Evolutionary conservation across 2,797 vertebrate genomes (phyloP).

Genomic region (Danio kyathit): DNA sequence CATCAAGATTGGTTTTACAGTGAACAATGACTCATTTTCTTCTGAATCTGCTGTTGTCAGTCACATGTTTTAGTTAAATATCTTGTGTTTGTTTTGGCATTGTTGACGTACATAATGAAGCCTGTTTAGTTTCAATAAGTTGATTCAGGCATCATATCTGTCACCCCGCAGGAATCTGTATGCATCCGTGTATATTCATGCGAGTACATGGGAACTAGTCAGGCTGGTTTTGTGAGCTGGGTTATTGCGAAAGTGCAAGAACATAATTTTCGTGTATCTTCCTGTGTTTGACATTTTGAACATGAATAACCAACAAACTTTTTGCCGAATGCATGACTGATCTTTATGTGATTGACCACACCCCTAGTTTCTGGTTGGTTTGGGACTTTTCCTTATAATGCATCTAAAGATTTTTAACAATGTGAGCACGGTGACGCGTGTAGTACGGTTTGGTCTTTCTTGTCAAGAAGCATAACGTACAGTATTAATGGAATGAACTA

Average conservation of each 20-base stretch:
- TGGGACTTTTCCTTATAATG: not conserved
- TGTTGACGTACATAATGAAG: not conserved
- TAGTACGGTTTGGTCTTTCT: not conserved
- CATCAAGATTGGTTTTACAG: too few species aligned
- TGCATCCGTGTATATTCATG: not conserved
- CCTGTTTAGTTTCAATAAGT: conserved; percentile 12
- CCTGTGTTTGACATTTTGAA: not conserved
- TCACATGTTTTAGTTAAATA: not conserved
- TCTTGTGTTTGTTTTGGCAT: conserved; percentile 7
- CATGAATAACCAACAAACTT: not conserved
- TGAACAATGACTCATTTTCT: conserved; percentile 12
- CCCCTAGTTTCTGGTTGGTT: not conserved
- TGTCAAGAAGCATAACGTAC: not conserved
- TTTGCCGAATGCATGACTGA: not conserved
- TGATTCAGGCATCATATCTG: not conserved
- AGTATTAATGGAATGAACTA: not conserved
- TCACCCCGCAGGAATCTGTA: not conserved
- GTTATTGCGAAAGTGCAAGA: not conserved
- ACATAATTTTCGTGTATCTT: not conserved
- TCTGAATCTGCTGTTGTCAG: conserved; percentile 8
- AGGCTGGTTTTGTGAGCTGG: conserved; percentile 17
- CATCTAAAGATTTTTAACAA: not conserved
- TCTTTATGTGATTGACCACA: not conserved
- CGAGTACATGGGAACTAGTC: not conserved
- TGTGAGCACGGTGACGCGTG: too few species aligned